These are phyloP conservation scores for Paradisaea rubra DNA, from an alignment of 2,113 vertebrate species.

Conservation along the genomic window DNA sequence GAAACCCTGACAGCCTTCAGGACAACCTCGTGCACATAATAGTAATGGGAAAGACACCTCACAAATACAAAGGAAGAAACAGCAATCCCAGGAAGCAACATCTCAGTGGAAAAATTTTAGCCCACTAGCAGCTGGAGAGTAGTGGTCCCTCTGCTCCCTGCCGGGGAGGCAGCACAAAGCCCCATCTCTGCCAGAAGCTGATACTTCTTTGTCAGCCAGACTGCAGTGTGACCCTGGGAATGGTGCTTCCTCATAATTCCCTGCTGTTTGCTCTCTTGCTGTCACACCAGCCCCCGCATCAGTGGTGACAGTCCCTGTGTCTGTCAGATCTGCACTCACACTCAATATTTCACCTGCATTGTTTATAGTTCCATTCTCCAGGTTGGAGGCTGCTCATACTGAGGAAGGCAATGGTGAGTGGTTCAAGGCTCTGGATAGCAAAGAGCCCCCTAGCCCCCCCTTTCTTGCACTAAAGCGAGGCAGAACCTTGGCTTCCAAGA, in stretches of 20 bases:
- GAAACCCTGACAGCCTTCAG: not conserved
- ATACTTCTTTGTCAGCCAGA: not conserved
- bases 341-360: not conserved
- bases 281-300: not conserved
- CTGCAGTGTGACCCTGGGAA: not conserved
- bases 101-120: not conserved
- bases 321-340: not conserved
- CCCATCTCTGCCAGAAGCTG: not conserved
- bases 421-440: no score
- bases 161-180: not conserved
- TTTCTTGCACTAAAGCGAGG: not conserved
- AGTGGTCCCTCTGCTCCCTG: not conserved
- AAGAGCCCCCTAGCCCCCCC: not conserved
- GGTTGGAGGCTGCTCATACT: not conserved
- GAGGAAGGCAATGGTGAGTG: not conserved
- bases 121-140: not conserved
- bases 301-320: not conserved
- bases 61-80: not conserved
- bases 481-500: not conserved
- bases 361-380: not conserved
- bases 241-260: not conserved
- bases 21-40: not conserved
- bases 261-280: not conserved
- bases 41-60: not conserved
- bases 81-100: not conserved